Conservation (phyloP, 2,888 invertebrate genomes). For the Orthosia gracilis region DNA sequence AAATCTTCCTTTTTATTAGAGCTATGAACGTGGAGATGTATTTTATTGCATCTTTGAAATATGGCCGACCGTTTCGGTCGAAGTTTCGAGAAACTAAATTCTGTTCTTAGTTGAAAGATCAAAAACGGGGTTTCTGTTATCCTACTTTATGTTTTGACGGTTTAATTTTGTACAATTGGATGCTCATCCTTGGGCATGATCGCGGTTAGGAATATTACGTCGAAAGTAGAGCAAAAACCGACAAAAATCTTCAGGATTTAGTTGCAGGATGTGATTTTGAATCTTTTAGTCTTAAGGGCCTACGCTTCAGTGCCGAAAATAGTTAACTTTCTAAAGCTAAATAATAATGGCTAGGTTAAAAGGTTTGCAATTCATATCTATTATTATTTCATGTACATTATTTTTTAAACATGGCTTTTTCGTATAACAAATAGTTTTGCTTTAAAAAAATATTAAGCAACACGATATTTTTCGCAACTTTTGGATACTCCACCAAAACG, state of each 20-base stretch:
- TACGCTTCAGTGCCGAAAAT: no score
- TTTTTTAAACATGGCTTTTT: no score
- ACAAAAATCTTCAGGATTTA: background rate
- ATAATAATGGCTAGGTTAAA: no score
- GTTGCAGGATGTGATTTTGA: conserved; percentile 5
- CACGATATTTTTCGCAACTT: no score
- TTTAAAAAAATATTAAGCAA: no score
- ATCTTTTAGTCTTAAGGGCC: conserved; percentile 13
- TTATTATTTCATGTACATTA: no score
- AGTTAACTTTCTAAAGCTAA: no score
- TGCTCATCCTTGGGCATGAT: conserved; percentile 14
- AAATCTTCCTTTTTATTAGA: conserved; percentile 70
- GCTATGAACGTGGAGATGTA: conserved; percentile 69
- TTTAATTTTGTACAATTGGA: conserved; percentile 44
- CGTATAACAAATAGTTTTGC: no score
- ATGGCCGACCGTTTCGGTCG: conserved; percentile 64
- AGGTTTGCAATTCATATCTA: no score
- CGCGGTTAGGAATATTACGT: conserved; percentile 13
- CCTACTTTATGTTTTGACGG: conserved; percentile 30
- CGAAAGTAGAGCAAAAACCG: conserved; percentile 2
- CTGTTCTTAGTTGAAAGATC: conserved; percentile 61
- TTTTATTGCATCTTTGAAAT: conserved; percentile 70
- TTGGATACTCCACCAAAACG: no score
- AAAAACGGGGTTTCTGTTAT: conserved; percentile 45
- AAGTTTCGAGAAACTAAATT: conserved; percentile 65